Percentiles rank a stretch among this genome's conserved stretches.
Conservation (phyloP, 2,797 vertebrate species). For the Adrianichthys oophorus region DNA sequence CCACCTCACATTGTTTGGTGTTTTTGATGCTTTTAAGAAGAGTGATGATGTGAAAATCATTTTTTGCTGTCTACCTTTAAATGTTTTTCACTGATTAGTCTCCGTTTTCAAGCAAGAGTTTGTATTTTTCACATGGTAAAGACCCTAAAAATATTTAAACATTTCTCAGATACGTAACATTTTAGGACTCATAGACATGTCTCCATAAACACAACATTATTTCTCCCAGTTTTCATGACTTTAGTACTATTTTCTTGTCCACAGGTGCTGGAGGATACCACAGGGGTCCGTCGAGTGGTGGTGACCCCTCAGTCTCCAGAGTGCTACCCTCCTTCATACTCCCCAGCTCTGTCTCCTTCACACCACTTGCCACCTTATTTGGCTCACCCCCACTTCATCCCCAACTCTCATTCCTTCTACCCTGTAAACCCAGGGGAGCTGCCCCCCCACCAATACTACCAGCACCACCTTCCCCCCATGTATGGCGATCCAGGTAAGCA, state of each 20-base stretch:
- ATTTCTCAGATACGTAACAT: too few relatives aligned
- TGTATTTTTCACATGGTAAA: too few relatives aligned
- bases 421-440: constrained; percentile 93
- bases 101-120: too few relatives aligned
- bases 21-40: too few relatives aligned
- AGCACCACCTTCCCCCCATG: constrained; percentile 92
- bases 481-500: constrained; percentile 89
- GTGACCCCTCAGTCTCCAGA: constrained; percentile 96
- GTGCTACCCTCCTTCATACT: constrained; percentile 94
- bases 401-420: constrained; percentile 94
- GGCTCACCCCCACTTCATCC: constrained; percentile 92
- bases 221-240: too few relatives aligned
- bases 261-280: constrained; percentile 95
- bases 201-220: too few relatives aligned
- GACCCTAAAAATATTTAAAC: too few relatives aligned
- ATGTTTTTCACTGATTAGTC: too few relatives aligned
- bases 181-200: too few relatives aligned
- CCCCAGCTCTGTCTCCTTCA: constrained; percentile 92
- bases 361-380: constrained; percentile 93
- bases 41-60: too few relatives aligned
- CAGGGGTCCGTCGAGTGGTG: constrained; percentile 93
- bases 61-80: too few relatives aligned
- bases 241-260: constrained; percentile 3
- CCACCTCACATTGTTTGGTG: too few relatives aligned
- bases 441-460: constrained; percentile 90